These are phyloP conservation scores for Clinocottus analis DNA, from an alignment of 2,113 vertebrate genomes.

Conservation along the genomic window DNA sequence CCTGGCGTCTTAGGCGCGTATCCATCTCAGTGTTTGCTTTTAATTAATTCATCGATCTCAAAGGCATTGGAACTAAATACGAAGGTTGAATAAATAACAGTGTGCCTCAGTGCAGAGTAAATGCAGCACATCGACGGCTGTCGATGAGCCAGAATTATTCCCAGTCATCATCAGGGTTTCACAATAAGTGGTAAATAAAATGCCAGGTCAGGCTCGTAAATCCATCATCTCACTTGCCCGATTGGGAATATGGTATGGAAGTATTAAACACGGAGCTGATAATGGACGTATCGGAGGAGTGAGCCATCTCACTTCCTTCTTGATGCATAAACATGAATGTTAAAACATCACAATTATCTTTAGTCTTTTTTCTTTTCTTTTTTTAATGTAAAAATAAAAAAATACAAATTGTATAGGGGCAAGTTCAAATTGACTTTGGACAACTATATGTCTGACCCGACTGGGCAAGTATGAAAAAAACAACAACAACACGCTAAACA, in stretches of 20 bases:
- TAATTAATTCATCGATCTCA: background rate
- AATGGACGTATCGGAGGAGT: background rate
- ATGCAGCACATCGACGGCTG: background rate
- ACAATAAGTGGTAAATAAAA: background rate
- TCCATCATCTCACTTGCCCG: background rate
- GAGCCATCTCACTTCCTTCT: background rate
- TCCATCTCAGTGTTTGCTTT: conserved; percentile 6
- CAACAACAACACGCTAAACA: too few species aligned
- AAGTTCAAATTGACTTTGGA: background rate
- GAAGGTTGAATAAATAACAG: background rate
- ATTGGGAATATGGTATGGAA: background rate
- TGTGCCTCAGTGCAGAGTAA: background rate
- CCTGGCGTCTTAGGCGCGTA: background rate
- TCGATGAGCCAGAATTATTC: background rate
- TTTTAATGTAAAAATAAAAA: too few species aligned
- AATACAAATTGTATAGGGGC: background rate
- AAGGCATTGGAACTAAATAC: background rate
- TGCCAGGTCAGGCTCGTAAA: background rate
- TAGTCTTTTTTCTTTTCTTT: too few species aligned
- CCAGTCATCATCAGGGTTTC: background rate
- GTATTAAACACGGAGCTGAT: background rate
- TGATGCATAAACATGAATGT: background rate
- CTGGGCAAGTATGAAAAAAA: too few species aligned
- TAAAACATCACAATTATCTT: too few species aligned
- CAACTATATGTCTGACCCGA: too few species aligned